These are phyloP conservation scores for Crotalus tigris DNA, from an alignment of 2,113 vertebrate genomes.

Conservation along the genomic window DNA sequence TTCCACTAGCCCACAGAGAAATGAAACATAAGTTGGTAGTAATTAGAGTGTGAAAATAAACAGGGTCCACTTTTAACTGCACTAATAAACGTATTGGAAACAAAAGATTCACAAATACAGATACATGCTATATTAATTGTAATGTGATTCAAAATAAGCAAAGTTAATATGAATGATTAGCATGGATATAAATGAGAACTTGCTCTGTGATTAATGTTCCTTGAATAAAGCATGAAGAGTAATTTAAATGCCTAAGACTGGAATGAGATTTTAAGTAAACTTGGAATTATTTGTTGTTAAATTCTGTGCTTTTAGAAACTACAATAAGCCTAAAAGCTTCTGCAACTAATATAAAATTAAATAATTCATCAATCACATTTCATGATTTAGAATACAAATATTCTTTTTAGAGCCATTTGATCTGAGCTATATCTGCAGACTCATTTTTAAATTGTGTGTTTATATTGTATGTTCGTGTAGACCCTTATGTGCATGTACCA, in stretches of 20 bases:
- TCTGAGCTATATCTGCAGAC: constrained; percentile 20
- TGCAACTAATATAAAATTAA: constrained; percentile 54
- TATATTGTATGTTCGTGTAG: neutral
- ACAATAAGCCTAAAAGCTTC: constrained; percentile 35
- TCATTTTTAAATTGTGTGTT: constrained; percentile 9
- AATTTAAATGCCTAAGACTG: constrained; percentile 45
- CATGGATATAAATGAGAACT: neutral
- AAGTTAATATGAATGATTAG: constrained; percentile 3
- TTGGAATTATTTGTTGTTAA: constrained; percentile 31
- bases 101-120: constrained; percentile 1
- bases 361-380: constrained; percentile 52
- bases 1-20: neutral
- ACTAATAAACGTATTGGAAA: neutral
- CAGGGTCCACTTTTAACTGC: neutral
- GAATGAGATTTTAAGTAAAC: constrained; percentile 44
- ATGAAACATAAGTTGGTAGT: neutral
- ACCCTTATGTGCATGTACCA: neutral
- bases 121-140: neutral
- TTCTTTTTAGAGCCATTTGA: constrained; percentile 36
- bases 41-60: neutral
- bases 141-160: neutral
- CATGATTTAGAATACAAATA: constrained; percentile 38
- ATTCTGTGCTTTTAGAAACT: constrained; percentile 41
- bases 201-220: neutral
- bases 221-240: constrained; percentile 51